Base-by-base conservation (phyloP, 2,888 invertebrate species). In the Escarpia spicata region DNA sequence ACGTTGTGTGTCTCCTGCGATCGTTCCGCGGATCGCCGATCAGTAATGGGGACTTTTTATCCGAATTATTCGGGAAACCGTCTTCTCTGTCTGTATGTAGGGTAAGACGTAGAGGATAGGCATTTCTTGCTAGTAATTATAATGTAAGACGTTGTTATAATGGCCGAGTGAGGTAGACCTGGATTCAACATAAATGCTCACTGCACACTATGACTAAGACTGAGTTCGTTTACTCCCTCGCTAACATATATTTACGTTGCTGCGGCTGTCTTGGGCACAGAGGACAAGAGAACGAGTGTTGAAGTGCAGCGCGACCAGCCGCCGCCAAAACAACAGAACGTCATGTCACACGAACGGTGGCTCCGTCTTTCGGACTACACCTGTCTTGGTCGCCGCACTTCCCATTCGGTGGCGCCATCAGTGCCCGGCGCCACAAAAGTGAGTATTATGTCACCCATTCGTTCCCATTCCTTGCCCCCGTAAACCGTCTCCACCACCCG, bases 321-420 rank as follows among this genome's bases (percentile, higher is more conserved):
- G 6, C 75, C 75, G 75, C 75, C 19, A 75, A 75, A 26, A 75
- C 75, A 75, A 75, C 9, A 52, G 52, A 75, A 75, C 75, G 75
- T n/a, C 75, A 75, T 75, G 75, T 75, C 75, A 19, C 75, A 75
- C 75, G 75, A 75, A 75, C 75, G n/a, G 75, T 75, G 75, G 75
- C 75, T 75, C 75, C 75, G 75, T n/a, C 75, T 75, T 6, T 75
- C 75, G 75, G 75, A 75, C 26, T 75, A 75, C 75, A 75, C 75
- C 19, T 75, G 75, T 75, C 75, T 75, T 75, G 75, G 75, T 75
- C 75, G 75, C 6, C 19, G 75, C 75, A 75, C 75, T 75, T 75
- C 75, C 26, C 75, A 26, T 75, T 19, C 75, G 19, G 75, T 75
- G 75, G 75, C 75, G 26, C 75, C 75, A 26, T 6, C 3, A 26